Evolutionary conservation across 64 coral and sea anemone genomes (phyloP), one percentile per base, ranked within the genome.

Genomic region (Astreopora myriophthalma): DNA sequence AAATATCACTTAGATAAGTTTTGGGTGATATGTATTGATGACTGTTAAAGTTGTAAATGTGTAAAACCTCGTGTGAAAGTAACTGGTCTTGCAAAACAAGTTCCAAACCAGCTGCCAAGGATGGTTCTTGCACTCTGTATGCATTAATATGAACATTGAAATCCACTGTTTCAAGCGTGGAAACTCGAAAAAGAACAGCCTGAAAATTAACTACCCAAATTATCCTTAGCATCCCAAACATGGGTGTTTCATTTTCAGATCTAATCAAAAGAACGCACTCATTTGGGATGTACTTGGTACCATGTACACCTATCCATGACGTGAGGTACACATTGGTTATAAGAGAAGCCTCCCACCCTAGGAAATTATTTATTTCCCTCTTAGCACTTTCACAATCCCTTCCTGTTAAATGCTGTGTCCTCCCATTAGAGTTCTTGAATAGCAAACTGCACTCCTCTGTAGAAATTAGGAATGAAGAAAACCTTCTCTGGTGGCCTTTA

Each of bases 381-480:
- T 73, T 73, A 37, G 69, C 69, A 73, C 20, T 73, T 73, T 73
- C 69, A 6, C 35, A 73, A 65, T 65, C 62, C 19, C 62, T 65
- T 65, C 62, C 62, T n/a, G n/a, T 73, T 37, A 73, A 37, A 16
- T 75, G 35, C 37, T 75, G 17, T 75, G 1, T 42, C 19, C 11
- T 75, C 35, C 72, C 35, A 75, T 75, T 44, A 2, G 72, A 75
- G 20, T 44, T 23, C 19, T 75, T 75, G 36, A 6, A 44, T 22
- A 75, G 36, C 0, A 75, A 23, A 75, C 8, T 7, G 66, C 66
- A 30, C 66, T 75, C 72, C 16, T 75, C 72, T 24, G 72, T 32
- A 32, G 66, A 69, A 10, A 8, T 75, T 44, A 75, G 6, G 20
- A 75, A 75, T 10, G 72, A 75, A 25, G 72, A 40, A 25, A 20